Conservation (phyloP, 2,888 invertebrate species). For the Teinopalpus imperialis region DNA sequence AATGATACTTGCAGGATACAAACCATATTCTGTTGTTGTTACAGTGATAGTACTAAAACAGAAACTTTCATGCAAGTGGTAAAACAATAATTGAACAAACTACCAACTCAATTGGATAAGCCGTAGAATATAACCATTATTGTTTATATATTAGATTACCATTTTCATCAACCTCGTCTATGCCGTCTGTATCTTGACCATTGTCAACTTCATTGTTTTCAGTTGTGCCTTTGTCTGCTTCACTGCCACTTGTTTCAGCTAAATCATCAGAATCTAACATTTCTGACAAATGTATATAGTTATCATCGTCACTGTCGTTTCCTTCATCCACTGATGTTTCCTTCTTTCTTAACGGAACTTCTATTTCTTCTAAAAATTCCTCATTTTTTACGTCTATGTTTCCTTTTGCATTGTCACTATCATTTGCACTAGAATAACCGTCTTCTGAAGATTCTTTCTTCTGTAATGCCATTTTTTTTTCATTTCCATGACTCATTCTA, state of each 20-base stretch:
- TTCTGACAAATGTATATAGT: slow-evolving; percentile 64
- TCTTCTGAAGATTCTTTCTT: slow-evolving; percentile 65
- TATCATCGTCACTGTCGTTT: slow-evolving; percentile 63
- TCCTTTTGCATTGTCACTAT: slow-evolving; percentile 26
- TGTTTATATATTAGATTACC: no score
- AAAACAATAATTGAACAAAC: no score
- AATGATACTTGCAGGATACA: no score
- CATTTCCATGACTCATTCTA: slow-evolving; percentile 30
- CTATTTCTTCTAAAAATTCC: slow-evolving; percentile 61
- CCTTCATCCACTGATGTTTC: slow-evolving; percentile 55
- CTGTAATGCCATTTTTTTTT: slow-evolving; percentile 36
- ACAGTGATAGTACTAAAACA: no score
- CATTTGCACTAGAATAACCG: slow-evolving; percentile 60
- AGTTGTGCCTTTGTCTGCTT: slow-evolving; percentile 28
- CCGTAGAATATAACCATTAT: no score
- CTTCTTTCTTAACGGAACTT: slow-evolving; percentile 57
- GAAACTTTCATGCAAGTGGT: no score
- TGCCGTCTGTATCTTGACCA: slow-evolving; percentile 32
- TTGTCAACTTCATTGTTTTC: slow-evolving; percentile 31
- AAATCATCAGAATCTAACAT: slow-evolving; percentile 64
- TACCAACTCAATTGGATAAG: no score
- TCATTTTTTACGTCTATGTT: slow-evolving; percentile 31
- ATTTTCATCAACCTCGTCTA: slow-evolving; percentile 43
- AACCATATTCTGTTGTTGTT: no score
- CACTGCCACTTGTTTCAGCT: slow-evolving; percentile 47